phyloP scores from a whole-genome alignment of 1,140 invertebrate genomes.

The Aricia agestis region DNA sequence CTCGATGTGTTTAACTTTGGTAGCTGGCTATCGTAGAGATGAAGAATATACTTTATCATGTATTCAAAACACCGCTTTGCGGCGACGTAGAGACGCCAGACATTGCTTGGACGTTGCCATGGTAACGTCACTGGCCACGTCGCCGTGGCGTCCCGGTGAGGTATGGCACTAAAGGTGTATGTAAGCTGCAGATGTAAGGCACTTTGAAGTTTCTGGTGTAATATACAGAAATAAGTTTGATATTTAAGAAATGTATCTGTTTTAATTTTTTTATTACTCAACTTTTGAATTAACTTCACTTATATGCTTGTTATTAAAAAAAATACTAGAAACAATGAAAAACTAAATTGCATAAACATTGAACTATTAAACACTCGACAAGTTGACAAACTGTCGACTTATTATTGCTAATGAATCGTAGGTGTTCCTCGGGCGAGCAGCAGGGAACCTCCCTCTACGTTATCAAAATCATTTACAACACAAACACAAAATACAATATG shows the following conservation, averaged over 20 bases:
- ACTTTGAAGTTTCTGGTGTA: no score
- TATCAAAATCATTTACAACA: slow-evolving; percentile 34
- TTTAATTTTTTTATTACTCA: slow-evolving; percentile 14
- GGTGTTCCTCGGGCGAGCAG: background rate
- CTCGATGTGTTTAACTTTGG: no score
- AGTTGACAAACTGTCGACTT: slow-evolving; percentile 4
- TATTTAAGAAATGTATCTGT: slow-evolving; percentile 12
- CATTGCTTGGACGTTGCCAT: no score
- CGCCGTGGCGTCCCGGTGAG: no score
- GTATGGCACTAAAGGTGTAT: no score
- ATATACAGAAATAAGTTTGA: slow-evolving; percentile 2
- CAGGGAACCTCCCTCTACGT: background rate
- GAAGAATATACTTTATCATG: no score
- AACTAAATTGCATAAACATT: slow-evolving; percentile 10
- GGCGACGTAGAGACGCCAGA: no score
- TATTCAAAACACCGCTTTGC: no score
- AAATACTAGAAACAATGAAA: slow-evolving; percentile 10
- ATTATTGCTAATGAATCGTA: slow-evolving; percentile 2
- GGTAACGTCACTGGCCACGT: no score
- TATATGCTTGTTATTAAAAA: slow-evolving; percentile 4
- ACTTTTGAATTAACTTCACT: slow-evolving; percentile 9
- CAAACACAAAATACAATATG: slow-evolving; percentile 72
- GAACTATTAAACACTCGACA: slow-evolving; percentile 8
- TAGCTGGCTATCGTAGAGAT: no score
- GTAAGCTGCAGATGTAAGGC: no score